Evolutionary conservation across 2,797 vertebrate species (phyloP).

Genomic region (Channa striata): DNA sequence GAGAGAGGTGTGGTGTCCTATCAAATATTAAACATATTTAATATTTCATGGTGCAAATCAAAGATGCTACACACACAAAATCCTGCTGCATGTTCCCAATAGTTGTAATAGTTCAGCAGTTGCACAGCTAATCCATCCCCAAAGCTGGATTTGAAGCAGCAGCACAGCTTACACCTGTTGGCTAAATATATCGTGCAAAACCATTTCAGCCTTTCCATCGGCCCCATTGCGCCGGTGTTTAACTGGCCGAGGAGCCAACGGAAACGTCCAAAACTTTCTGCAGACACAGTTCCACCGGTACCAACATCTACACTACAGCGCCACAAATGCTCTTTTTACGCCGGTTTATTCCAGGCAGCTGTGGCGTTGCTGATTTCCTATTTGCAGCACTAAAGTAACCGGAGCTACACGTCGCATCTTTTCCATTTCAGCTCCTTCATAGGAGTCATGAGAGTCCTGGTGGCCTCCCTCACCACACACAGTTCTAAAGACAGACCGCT

Average conservation of each 20-base stretch:
- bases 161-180: not conserved
- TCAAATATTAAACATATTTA: slow-evolving; percentile 62
- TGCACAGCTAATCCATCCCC: slow-evolving; percentile 24
- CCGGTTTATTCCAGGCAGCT: too few relatives aligned
- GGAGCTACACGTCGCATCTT: too few relatives aligned
- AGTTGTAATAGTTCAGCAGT: slow-evolving; percentile 13
- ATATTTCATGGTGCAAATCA: slow-evolving; percentile 64
- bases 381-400: too few relatives aligned
- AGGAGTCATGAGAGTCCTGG: too few relatives aligned
- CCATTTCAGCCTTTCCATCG: not conserved
- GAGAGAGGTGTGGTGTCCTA: slow-evolving; percentile 35
- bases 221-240: not conserved
- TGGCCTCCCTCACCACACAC: too few relatives aligned
- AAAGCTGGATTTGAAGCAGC: slow-evolving; percentile 11
- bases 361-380: too few relatives aligned
- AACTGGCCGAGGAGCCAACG: not conserved
- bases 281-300: too few relatives aligned
- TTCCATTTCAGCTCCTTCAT: too few relatives aligned
- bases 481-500: too few relatives aligned
- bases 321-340: too few relatives aligned
- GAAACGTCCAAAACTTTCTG: too few relatives aligned
- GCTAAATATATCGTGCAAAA: not conserved
- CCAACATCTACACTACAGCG: too few relatives aligned
- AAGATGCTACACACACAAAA: slow-evolving; percentile 31
- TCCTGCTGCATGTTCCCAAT: not conserved